These are phyloP conservation scores for Homalodisca vitripennis DNA, from an alignment of 1,140 invertebrate genomes.

Conservation along the genomic window DNA sequence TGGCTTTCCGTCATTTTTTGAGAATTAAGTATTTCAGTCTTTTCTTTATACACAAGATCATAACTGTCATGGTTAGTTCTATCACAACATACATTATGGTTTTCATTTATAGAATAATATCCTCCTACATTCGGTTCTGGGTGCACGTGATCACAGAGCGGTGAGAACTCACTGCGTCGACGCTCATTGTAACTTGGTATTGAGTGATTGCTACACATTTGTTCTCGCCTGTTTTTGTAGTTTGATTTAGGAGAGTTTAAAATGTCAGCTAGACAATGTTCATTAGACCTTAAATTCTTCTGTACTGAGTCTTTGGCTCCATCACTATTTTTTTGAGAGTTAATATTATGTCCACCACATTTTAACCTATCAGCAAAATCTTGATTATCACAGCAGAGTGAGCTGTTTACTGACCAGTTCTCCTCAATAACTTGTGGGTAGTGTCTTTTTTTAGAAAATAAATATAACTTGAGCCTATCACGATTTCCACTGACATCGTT, in stretches of 20 bases:
- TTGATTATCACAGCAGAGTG: neutral
- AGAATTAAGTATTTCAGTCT: neutral
- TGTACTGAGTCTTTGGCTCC: neutral
- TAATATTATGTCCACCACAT: conserved; percentile 5
- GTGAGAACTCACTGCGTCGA: conserved; percentile 2
- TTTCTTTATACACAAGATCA: neutral
- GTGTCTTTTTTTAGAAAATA: neutral
- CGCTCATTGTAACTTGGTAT: neutral
- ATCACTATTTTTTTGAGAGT: conserved; percentile 9
- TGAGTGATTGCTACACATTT: neutral
- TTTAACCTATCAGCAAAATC: conserved; percentile 12
- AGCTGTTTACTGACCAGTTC: conserved; percentile 4
- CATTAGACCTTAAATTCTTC: conserved; percentile 1
- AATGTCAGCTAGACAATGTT: conserved; percentile 7
- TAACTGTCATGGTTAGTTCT: neutral
- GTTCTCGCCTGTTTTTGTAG: neutral
- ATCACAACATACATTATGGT: conserved; percentile 1
- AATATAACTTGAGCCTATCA: neutral
- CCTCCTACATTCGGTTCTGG: neutral
- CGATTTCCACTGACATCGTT: conserved; percentile 24
- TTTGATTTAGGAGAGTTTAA: conserved; percentile 20
- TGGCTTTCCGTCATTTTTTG: neutral
- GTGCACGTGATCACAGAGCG: neutral
- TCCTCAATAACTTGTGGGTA: conserved; percentile 1
- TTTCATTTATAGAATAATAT: conserved; percentile 11